A percentile compares a stretch with the other conserved stretches of the same genome.
phyloP scores from a whole-genome alignment of 2,797 vertebrate genomes.

The Acanthiza pusilla region DNA sequence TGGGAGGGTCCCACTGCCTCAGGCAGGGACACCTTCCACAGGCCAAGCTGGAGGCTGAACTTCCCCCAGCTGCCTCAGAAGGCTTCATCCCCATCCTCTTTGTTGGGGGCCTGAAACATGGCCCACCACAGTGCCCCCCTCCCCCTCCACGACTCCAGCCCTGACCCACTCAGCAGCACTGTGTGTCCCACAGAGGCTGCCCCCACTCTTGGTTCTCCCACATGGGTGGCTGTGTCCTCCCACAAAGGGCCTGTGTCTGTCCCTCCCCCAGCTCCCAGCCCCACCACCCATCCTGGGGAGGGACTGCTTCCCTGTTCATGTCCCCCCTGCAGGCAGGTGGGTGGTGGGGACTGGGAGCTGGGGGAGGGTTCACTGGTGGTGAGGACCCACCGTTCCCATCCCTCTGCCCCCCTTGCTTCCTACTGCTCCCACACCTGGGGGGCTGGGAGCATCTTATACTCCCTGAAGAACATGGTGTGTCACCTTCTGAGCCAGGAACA shows the following conservation, averaged over 20 bases:
- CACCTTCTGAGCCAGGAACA: not conserved
- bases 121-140: not conserved
- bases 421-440: not conserved
- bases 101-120: fast-evolving
- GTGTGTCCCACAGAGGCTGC: not conserved
- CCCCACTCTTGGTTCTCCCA: not conserved
- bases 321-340: fast-evolving
- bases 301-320: fast-evolving
- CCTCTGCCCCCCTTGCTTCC: not conserved
- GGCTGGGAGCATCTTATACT: not conserved
- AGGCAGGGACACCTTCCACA: not conserved
- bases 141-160: fast-evolving
- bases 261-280: not conserved
- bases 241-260: fast-evolving
- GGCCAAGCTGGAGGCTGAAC: not conserved
- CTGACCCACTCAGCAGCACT: not conserved
- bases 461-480: fast-evolving
- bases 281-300: fast-evolving
- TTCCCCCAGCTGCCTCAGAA: not conserved
- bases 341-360: no score
- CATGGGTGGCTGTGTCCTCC: fast-evolving
- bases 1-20: not conserved
- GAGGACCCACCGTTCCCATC: fast-evolving
- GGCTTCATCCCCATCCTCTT: not conserved
- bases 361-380: no score